Evolutionary conservation across 2,888 invertebrate genomes (phyloP), one percentile per base, ranked within the genome.

Genomic region (Pachymerium ferrugineum): DNA sequence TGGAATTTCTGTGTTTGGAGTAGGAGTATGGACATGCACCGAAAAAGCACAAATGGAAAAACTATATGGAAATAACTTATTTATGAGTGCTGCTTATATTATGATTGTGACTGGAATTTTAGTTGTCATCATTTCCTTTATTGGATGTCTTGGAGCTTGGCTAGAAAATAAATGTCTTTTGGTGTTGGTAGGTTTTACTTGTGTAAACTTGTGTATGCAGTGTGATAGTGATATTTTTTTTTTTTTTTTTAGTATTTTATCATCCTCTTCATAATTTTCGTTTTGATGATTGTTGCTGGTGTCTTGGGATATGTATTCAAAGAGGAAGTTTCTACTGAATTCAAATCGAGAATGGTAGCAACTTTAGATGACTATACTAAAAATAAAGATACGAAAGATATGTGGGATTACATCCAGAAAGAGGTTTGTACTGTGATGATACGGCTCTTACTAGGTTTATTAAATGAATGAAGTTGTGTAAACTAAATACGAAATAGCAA

Each of bases 81-180:
- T 93, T 83, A 88, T 91, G 72, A 94, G 93, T 29, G 90, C 94
- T 0, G 89, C 94, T 47, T 92, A 89, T 79, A 90, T 94, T 75
- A 86, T 96, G 76, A 88, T 94, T 72, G 89, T 89, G 25, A 91
- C 92, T 75, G 95, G 96, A 5, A 87, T 89, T 33, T 85, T 92
- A 76, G 89, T 94, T 76, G 88, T 92, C 79, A 80, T 95, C 76
- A 87, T 96, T 73, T 91, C 96, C 10, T 90, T 95, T 82, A 88
- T 97, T 76, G 97, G 97, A 74, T 96, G 95, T 83, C 87, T 93
- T 80, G 97, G 96, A 67, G 94, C 96, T n/a, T 89, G 92, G 68
- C 92, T 91, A 82, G 96, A 97, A 86, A 90, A 95, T 80, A 91
- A 93, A 83, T 96, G 95, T 83, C 90, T 97, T 89, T 87, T 97